Conservation (phyloP, 2,113 vertebrate genomes). For the Anthoscopus minutus region DNA sequence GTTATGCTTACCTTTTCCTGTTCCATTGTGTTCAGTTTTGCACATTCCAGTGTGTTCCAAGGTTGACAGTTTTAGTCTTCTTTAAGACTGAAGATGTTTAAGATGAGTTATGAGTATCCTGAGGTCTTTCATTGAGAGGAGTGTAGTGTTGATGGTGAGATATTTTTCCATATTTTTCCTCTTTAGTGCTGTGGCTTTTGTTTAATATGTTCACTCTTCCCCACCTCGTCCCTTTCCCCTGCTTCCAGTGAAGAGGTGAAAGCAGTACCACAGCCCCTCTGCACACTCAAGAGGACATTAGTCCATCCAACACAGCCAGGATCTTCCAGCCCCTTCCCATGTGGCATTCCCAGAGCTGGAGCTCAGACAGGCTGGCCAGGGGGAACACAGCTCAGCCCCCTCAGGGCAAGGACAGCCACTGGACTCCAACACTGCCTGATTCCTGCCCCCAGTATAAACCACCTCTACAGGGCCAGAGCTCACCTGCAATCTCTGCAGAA, state of each 20-base stretch:
- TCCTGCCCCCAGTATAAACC: not conserved
- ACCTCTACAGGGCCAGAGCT: not conserved
- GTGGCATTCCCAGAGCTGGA: not conserved
- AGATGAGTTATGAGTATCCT: not conserved
- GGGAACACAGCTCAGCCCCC: not conserved
- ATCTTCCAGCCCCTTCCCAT: not conserved
- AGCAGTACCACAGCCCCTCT: rapidly evolving
- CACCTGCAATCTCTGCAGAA: not conserved
- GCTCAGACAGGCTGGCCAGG: not conserved
- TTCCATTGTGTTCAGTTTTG: not conserved
- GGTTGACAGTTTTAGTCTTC: not conserved
- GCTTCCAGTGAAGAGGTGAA: not conserved
- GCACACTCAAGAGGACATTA: rapidly evolving
- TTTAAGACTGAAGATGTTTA: not conserved
- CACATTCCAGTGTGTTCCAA: not conserved
- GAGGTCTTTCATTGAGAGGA: not conserved
- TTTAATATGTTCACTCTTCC: not conserved
- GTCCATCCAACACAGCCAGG: not conserved
- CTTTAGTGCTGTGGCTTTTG: not conserved
- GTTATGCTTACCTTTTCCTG: not conserved
- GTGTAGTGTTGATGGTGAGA: not conserved
- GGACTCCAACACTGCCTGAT: rapidly evolving
- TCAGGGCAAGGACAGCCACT: not conserved
- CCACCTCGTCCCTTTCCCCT: not conserved
- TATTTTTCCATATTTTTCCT: not conserved